Conservation (phyloP, 2,888 invertebrate species). For the Tenthredo scrophulariae region DNA sequence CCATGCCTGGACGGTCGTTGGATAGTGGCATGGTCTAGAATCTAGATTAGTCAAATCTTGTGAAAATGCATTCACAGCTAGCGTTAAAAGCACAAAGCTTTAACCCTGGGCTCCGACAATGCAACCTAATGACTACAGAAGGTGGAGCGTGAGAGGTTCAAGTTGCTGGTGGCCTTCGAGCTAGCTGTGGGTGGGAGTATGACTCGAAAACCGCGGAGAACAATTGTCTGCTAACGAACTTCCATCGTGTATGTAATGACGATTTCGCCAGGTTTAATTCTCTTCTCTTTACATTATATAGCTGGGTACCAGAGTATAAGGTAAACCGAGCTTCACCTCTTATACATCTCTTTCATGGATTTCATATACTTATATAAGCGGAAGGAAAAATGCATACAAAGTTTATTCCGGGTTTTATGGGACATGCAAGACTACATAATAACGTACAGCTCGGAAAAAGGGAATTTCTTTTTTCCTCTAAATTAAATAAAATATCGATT, state of each 20-base stretch:
- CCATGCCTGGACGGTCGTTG: background rate
- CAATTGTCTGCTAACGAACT: constrained; percentile 73
- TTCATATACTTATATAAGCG: too few species aligned
- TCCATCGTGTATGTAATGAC: constrained; percentile 14
- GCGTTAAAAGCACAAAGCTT: constrained; percentile 54
- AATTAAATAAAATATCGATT: too few species aligned
- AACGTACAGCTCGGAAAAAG: too few species aligned
- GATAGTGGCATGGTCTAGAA: background rate
- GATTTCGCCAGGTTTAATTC: constrained; percentile 5
- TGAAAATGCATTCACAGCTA: constrained; percentile 62
- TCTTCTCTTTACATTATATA: background rate
- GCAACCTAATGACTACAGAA: constrained; percentile 65
- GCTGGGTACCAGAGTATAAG: background rate
- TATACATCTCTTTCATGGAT: background rate
- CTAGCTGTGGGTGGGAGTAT: constrained; percentile 57
- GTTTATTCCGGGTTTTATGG: too few species aligned
- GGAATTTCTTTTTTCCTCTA: too few species aligned
- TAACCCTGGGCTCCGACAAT: constrained; percentile 61
- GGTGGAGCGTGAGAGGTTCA: constrained; percentile 40
- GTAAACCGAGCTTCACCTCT: background rate
- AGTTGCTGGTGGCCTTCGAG: constrained; percentile 32
- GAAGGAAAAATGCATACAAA: too few species aligned
- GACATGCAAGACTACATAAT: too few species aligned
- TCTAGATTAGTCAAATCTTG: constrained; percentile 68
- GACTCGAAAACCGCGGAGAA: constrained; percentile 65